phyloP scores from a whole-genome alignment of 2,888 invertebrate genomes.

The Panopea generosa region DNA sequence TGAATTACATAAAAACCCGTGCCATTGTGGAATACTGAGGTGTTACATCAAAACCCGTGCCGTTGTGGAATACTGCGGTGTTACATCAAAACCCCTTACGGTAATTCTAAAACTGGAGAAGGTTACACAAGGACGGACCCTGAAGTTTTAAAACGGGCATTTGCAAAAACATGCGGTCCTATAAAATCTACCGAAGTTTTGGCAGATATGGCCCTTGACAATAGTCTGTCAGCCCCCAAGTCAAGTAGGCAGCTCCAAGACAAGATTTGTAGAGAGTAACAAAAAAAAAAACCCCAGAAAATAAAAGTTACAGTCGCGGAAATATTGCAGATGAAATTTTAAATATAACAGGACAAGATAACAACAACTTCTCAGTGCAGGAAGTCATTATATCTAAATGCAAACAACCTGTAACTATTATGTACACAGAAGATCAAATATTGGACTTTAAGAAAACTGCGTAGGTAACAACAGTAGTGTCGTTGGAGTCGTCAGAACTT shows the following conservation, averaged over 20 bases:
- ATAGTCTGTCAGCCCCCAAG: not conserved
- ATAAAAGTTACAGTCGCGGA: too few species aligned
- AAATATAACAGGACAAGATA: not conserved
- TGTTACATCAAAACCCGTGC: too few species aligned
- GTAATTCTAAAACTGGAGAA: constrained; percentile 1
- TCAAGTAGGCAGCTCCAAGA: not conserved
- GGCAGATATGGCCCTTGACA: not conserved
- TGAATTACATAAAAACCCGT: not conserved
- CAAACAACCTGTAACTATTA: not conserved
- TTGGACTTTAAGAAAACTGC: not conserved
- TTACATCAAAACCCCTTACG: not conserved
- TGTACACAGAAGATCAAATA: not conserved
- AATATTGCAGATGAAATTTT: constrained; percentile 2
- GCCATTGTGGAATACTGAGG: not conserved
- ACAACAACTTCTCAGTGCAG: not conserved
- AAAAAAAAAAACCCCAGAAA: not conserved
- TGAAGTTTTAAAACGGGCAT: not conserved
- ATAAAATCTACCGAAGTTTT: not conserved
- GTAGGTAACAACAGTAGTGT: not conserved
- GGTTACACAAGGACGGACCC: not conserved
- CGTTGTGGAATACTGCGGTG: too few species aligned
- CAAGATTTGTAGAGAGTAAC: not conserved
- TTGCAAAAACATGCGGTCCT: too few species aligned
- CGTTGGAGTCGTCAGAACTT: constrained; percentile 12
- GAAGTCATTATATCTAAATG: not conserved